These are phyloP conservation scores for Varecia variegata DNA, from an alignment of 2,797 vertebrate species.

Conservation along the genomic window DNA sequence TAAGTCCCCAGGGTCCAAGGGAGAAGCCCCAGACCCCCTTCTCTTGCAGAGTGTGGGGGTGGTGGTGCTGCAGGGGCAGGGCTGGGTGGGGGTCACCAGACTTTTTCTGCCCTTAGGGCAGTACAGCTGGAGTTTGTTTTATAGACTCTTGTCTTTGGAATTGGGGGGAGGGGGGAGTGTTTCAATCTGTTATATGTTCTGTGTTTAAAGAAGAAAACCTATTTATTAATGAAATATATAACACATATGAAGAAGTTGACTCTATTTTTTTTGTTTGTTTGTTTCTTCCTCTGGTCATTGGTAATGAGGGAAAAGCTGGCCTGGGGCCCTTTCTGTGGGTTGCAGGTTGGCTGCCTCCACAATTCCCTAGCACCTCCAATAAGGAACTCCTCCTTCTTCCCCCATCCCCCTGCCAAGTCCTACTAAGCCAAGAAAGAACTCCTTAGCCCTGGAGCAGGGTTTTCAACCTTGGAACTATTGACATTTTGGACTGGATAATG, in stretches of 20 bases:
- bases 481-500: neutral
- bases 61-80: conserved; percentile 73
- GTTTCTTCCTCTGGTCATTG: neutral
- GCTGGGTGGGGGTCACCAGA: conserved; percentile 56
- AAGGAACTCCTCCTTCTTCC: neutral
- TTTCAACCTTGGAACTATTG: neutral
- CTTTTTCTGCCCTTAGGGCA: conserved; percentile 57
- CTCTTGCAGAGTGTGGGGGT: conserved; percentile 66
- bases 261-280: neutral
- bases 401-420: neutral
- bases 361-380: neutral
- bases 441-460: neutral
- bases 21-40: conserved; percentile 72
- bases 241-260: conserved; percentile 61
- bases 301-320: neutral
- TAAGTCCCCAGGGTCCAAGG: conserved; percentile 66
- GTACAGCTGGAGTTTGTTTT: conserved; percentile 76
- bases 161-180: conserved; percentile 64
- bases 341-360: neutral
- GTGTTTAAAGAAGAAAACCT: conserved; percentile 82
- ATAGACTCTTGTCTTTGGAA: conserved; percentile 80
- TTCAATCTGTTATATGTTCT: conserved; percentile 79
- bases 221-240: conserved; percentile 84
- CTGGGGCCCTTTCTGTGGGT: neutral
- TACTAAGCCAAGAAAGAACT: neutral